Base-by-base conservation (phyloP, 1,140 invertebrate genomes). In the Bradysia coprophila region DNA sequence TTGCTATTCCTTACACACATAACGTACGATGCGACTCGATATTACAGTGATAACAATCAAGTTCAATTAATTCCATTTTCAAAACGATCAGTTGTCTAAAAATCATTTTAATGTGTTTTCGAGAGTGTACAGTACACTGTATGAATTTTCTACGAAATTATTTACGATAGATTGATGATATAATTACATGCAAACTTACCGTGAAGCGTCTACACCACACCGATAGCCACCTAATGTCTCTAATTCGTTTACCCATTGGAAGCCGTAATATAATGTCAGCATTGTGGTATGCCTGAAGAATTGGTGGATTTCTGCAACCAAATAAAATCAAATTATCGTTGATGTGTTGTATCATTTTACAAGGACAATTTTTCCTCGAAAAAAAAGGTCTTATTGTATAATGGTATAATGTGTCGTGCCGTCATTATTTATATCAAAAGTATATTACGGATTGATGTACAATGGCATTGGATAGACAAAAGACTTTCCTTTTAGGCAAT, bases 171-270 rank as follows among this genome's bases (percentile, higher is more conserved):
- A 22, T 5, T 5, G 16, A 39, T 4, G 5, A 39, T 22, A 4
- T 22, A n/a, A n/a, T n/a, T n/a, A n/a, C n/a, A n/a, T n/a, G n/a
- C n/a, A 11, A 41, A 64, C 81, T 83, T 65, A 92, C 88, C 49
- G 82, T 87, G 59, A 90, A 90, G 55, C 86, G 69, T 48, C 79
- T 65, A 63, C 83, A 90, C 87, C 87, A 93, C 18, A 93, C 81
- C 41, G 82, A 81, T 43, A 92, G 71, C 81, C 83, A 92, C 59
- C 76, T 75, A 61, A 91, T 84, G 62, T 92, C 85, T 50, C 76
- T 71, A 54, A 92, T 72, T 57, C 79, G 75, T 57, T 82, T 78
- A 39, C 81, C 84, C 42, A 73, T 69, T 38, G 88, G 87, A 51
- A 93, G 68, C 56, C 76, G 72, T 43, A 93, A 70, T 45, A 92